Conservation (phyloP, 1,140 invertebrate species). For the Drosophila yakuba region DNA sequence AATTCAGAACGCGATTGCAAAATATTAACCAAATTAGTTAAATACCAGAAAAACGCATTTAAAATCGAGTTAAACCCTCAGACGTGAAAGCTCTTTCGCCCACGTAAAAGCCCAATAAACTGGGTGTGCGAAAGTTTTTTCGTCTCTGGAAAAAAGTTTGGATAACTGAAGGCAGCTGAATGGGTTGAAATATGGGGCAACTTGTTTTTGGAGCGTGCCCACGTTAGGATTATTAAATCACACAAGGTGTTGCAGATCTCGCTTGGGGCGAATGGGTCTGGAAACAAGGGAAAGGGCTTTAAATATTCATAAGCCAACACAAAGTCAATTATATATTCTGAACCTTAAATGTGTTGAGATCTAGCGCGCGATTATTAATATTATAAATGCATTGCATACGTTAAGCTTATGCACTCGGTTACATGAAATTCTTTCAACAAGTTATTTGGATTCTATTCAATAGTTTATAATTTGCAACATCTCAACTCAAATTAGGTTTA, state of each 20-base stretch:
- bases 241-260: slow-evolving; percentile 43
- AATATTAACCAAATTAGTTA: slow-evolving; percentile 74
- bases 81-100: slow-evolving; percentile 19
- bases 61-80: slow-evolving; percentile 45
- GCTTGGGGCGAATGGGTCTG: background rate
- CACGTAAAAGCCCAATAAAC: slow-evolving; percentile 79
- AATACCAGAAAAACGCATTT: slow-evolving; percentile 71
- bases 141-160: slow-evolving; percentile 53
- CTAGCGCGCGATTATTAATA: background rate
- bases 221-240: slow-evolving; percentile 72
- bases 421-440: background rate
- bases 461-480: slow-evolving; percentile 27
- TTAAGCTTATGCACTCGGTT: background rate
- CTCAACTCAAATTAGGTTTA: slow-evolving; percentile 52
- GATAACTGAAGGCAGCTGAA: slow-evolving; percentile 29
- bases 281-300: slow-evolving; percentile 8
- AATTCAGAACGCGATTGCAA: slow-evolving; percentile 37
- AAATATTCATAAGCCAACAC: slow-evolving; percentile 1
- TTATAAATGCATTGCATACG: background rate
- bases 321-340: too few species aligned
- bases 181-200: slow-evolving; percentile 39
- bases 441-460: slow-evolving; percentile 4
- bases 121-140: slow-evolving; percentile 50
- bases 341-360: too few species aligned
- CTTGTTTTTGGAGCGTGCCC: slow-evolving; percentile 51